phyloP scores from a whole-genome alignment of 2,888 invertebrate genomes.

The Lamellibrachia columna region DNA sequence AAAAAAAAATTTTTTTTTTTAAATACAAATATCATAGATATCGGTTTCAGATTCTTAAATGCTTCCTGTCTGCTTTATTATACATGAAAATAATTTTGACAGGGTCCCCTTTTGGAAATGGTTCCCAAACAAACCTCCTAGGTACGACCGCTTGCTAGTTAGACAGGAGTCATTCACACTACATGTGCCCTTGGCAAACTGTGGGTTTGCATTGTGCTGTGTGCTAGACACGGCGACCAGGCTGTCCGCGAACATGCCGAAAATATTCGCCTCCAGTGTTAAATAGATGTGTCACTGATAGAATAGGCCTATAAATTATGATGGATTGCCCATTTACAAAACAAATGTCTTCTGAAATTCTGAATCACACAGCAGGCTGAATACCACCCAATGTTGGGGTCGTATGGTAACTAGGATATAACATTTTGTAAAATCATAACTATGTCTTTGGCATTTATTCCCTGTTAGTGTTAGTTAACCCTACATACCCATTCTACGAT shows the following conservation, averaged over 20 bases:
- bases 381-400: not conserved
- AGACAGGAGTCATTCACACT: not conserved
- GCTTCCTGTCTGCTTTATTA: not conserved
- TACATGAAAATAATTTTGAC: not conserved
- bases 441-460: not conserved
- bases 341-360: not conserved
- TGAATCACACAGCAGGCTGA: not conserved
- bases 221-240: not conserved
- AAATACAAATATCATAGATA: not conserved
- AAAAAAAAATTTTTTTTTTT: no score
- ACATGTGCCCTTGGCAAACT: not conserved
- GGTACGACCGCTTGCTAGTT: not conserved
- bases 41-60: not conserved
- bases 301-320: not conserved
- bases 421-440: not conserved
- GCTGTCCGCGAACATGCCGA: not conserved
- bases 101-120: not conserved
- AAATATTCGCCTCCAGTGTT: not conserved
- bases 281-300: not conserved
- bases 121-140: not conserved
- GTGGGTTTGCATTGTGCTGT: not conserved
- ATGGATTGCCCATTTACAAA: not conserved
- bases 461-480: not conserved
- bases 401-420: not conserved
- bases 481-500: no score